Evolutionary conservation across 1,140 invertebrate species (phyloP).

Genomic region (Megalonaias nervosa): DNA sequence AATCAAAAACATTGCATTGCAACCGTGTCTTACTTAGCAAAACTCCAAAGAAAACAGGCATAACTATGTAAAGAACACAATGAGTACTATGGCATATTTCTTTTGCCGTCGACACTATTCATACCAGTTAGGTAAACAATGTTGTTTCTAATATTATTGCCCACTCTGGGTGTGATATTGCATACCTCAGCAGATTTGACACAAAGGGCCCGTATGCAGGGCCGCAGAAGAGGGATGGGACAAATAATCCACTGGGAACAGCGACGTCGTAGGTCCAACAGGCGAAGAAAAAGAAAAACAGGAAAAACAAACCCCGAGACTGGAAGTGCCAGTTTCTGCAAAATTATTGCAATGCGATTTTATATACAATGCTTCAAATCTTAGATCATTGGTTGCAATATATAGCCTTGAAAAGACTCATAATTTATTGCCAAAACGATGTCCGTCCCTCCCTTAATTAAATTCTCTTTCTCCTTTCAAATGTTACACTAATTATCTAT

Average conservation of each 20-base stretch:
- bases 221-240: slow-evolving; percentile 94
- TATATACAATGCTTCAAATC: neutral
- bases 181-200: slow-evolving; percentile 75
- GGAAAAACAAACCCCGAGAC: slow-evolving; percentile 86
- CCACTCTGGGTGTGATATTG: too few species aligned
- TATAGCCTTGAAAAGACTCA: neutral
- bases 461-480: too few species aligned
- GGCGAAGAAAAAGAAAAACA: slow-evolving; percentile 91
- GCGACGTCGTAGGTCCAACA: slow-evolving; percentile 94
- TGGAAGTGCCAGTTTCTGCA: slow-evolving; percentile 80
- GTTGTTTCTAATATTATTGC: too few species aligned
- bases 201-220: slow-evolving; percentile 96
- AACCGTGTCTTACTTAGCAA: too few species aligned
- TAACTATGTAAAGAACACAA: too few species aligned
- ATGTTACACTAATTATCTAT: too few species aligned
- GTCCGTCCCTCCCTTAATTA: too few species aligned
- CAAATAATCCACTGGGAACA: slow-evolving; percentile 96
- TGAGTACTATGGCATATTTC: too few species aligned
- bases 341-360: neutral
- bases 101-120: too few species aligned
- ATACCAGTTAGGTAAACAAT: too few species aligned
- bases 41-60: too few species aligned
- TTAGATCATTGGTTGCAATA: neutral
- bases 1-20: too few species aligned
- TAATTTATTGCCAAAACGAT: neutral